Evolutionary conservation across 2,888 invertebrate genomes (phyloP).

Genomic region (Ectemnius continuus): DNA sequence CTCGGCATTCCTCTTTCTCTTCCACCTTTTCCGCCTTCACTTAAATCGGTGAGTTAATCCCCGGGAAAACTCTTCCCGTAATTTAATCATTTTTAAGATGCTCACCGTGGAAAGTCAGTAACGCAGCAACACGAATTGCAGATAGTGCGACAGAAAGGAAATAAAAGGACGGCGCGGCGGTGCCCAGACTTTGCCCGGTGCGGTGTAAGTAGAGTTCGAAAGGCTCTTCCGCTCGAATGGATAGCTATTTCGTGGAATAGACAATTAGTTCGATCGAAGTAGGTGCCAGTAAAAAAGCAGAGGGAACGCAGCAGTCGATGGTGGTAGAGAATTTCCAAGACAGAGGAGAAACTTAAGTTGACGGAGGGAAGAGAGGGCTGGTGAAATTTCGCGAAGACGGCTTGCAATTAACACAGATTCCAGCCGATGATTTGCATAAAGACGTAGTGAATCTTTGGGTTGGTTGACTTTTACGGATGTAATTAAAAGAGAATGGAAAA

Average conservation of each 20-base stretch:
- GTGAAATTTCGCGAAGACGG: not conserved
- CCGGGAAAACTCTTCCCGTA: not conserved
- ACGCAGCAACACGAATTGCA: too few relatives aligned
- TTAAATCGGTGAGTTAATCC: not conserved
- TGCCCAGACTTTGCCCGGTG: too few relatives aligned
- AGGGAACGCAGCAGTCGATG: not conserved
- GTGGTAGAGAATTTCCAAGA: not conserved
- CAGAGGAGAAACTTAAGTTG: too few relatives aligned
- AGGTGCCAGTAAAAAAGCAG: not conserved
- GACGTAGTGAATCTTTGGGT: too few relatives aligned
- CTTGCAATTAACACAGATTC: not conserved
- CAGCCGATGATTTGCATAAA: too few relatives aligned
- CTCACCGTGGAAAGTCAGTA: too few relatives aligned
- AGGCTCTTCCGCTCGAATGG: not conserved
- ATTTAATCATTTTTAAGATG: not conserved
- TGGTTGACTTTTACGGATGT: not conserved
- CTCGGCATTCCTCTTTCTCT: too few relatives aligned
- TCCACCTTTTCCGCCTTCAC: not conserved
- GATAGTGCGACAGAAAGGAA: not conserved
- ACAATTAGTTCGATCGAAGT: not conserved
- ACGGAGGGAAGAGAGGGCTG: not conserved
- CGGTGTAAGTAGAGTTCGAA: too few relatives aligned
- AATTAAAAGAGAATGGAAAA: not conserved
- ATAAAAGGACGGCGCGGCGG: not conserved
- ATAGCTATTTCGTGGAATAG: conserved; percentile 3